A percentile compares a stretch with the other conserved stretches of the same genome.
phyloP scores from a whole-genome alignment of 2,888 invertebrate species.

The Charanyca ferruginea region DNA sequence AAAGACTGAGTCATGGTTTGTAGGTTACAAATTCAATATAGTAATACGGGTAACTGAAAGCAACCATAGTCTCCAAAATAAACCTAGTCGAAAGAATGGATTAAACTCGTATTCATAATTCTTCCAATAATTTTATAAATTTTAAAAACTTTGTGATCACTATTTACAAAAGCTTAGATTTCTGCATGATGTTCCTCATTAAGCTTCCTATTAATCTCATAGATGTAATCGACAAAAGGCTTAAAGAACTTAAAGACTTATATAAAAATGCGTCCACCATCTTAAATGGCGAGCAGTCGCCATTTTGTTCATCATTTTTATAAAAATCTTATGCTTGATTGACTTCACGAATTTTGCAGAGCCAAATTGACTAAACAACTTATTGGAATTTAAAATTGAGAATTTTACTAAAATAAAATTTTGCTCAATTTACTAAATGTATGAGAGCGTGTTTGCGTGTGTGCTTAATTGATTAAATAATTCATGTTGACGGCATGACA shows the following conservation, averaged over 20 bases:
- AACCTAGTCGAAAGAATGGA: constrained; percentile 20
- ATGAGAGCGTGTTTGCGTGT: constrained; percentile 57
- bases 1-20: neutral
- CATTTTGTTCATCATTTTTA: constrained; percentile 44
- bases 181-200: constrained; percentile 47
- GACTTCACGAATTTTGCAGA: constrained; percentile 57
- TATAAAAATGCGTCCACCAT: constrained; percentile 57
- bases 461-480: constrained; percentile 57
- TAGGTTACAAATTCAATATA: neutral
- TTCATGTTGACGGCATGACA: constrained; percentile 26
- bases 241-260: constrained; percentile 57
- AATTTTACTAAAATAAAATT: constrained; percentile 57
- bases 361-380: constrained; percentile 59
- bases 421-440: constrained; percentile 64
- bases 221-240: constrained; percentile 53
- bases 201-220: constrained; percentile 48
- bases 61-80: constrained; percentile 27
- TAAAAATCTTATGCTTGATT: constrained; percentile 48
- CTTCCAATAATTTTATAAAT: constrained; percentile 44
- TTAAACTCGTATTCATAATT: constrained; percentile 5
- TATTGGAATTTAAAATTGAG: constrained; percentile 62
- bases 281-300: constrained; percentile 37
- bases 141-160: constrained; percentile 43
- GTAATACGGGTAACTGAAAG: neutral
- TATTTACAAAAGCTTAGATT: constrained; percentile 49